Conservation (phyloP, 2,888 invertebrate genomes). For the Petrophora chlorosata region DNA sequence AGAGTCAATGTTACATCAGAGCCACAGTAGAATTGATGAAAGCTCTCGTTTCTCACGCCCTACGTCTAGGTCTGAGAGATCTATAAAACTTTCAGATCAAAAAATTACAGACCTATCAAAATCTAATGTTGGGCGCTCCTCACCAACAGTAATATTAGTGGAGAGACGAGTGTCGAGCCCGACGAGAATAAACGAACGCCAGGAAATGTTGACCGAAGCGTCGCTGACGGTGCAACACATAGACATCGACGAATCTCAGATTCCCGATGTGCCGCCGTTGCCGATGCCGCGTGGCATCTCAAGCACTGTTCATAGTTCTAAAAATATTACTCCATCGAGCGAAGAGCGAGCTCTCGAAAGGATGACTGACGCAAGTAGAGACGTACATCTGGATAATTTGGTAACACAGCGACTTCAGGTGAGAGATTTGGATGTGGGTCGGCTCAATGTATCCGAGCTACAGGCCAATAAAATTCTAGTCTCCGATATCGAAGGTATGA, state of each 20-base stretch:
- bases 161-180: slow-evolving; percentile 85
- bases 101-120: slow-evolving; percentile 82
- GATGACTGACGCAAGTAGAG: slow-evolving; percentile 60
- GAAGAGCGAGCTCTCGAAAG: slow-evolving; percentile 65
- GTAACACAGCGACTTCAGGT: slow-evolving; percentile 87
- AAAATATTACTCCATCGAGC: slow-evolving; percentile 41
- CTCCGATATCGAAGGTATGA: slow-evolving; percentile 91
- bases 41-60: slow-evolving; percentile 75
- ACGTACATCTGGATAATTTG: slow-evolving; percentile 73
- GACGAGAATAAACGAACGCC: slow-evolving; percentile 81
- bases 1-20: slow-evolving; percentile 79
- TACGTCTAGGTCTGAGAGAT: slow-evolving; percentile 83
- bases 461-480: slow-evolving; percentile 91
- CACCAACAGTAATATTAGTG: slow-evolving; percentile 85
- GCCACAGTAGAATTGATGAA: slow-evolving; percentile 77
- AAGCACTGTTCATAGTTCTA: slow-evolving; percentile 42
- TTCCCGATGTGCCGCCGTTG: slow-evolving; percentile 75
- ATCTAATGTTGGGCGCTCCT: slow-evolving; percentile 81
- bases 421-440: slow-evolving; percentile 90
- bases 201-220: slow-evolving; percentile 86
- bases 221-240: slow-evolving; percentile 87
- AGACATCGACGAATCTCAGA: slow-evolving; percentile 77
- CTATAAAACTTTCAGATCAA: slow-evolving; percentile 81
- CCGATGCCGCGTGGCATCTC: slow-evolving; percentile 60
- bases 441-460: slow-evolving; percentile 89